Percentiles rank a stretch among this genome's conserved stretches.
phyloP scores from a whole-genome alignment of 2,888 invertebrate species.

The Cheilosia pagana region DNA sequence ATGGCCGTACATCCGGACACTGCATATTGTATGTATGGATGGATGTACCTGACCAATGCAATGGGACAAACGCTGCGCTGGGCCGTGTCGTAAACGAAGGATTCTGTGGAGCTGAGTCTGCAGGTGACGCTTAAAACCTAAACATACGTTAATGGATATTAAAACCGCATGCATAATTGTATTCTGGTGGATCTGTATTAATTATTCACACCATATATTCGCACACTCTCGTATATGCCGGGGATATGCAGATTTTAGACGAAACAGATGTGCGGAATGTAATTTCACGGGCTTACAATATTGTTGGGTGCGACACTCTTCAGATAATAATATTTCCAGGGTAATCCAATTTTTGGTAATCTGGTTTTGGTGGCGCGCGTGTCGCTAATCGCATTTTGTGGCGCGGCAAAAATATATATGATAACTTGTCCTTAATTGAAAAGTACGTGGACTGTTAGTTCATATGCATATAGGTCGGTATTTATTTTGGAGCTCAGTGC shows the following conservation, averaged over 20 bases:
- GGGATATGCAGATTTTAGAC: conserved; percentile 37
- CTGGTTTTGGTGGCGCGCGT: conserved; percentile 36
- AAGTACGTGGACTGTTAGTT: not conserved
- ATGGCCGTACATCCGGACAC: conserved; percentile 30
- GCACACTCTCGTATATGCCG: not conserved
- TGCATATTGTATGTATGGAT: not conserved
- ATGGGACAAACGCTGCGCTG: conserved; percentile 58
- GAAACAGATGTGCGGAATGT: conserved; percentile 73
- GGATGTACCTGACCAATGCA: conserved; percentile 35
- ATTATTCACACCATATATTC: conserved; percentile 65
- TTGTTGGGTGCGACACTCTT: conserved; percentile 49
- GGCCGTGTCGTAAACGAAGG: conserved; percentile 59
- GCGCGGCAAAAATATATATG: not conserved
- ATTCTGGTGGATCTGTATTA: conserved; percentile 73
- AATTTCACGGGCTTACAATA: conserved; percentile 61
- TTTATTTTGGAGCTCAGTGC: no score
- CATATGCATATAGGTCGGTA: no score
- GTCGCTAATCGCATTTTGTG: conserved; percentile 3
- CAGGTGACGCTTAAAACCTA: conserved; percentile 73
- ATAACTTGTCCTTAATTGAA: conserved; percentile 3
- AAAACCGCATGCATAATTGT: conserved; percentile 75
- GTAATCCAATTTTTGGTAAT: conserved; percentile 68
- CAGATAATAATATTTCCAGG: conserved; percentile 65
- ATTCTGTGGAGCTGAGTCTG: conserved; percentile 49
- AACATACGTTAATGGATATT: conserved; percentile 75